phyloP scores from a whole-genome alignment of 2,113 vertebrate species.

The Lethenteron reissneri region DNA sequence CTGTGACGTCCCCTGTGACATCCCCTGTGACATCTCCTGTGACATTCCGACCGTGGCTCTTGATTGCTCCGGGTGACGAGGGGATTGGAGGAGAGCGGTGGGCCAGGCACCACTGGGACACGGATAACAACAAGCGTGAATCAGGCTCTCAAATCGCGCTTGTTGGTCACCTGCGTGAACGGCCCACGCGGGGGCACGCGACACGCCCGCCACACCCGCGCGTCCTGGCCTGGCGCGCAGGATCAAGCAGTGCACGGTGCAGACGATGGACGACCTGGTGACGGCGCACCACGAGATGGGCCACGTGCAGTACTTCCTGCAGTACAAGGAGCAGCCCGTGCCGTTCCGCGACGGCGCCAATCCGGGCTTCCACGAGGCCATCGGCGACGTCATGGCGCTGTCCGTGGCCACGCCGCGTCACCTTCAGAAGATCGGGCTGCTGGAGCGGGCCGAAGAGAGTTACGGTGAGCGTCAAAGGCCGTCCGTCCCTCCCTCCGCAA shows the following conservation, averaged over 20 bases:
- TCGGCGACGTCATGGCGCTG: constrained; percentile 72
- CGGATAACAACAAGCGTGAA: too few species aligned
- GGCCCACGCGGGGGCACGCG: too few species aligned
- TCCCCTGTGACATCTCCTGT: too few species aligned
- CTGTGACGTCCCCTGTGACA: too few species aligned
- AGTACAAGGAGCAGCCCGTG: constrained; percentile 64
- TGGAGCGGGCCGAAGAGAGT: constrained; percentile 39
- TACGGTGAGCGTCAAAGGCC: constrained; percentile 21
- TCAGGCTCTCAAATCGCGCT: too few species aligned
- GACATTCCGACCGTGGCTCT: too few species aligned
- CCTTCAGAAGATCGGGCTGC: constrained; percentile 51
- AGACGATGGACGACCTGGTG: constrained; percentile 88
- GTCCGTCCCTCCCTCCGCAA: too few species aligned
- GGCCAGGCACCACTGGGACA: too few species aligned
- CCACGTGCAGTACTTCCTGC: constrained; percentile 89
- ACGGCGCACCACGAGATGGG: constrained; percentile 90
- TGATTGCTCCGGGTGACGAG: too few species aligned
- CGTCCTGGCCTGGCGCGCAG: constrained; percentile 18
- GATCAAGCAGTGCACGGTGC: constrained; percentile 85
- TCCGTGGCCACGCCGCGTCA: constrained; percentile 87
- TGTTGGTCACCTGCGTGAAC: too few species aligned
- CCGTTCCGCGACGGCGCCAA: constrained; percentile 74
- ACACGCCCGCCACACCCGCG: too few species aligned
- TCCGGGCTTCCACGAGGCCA: constrained; percentile 81
- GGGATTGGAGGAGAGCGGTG: too few species aligned